These are phyloP conservation scores for Lucilia sericata DNA, from an alignment of 1,140 invertebrate species.

Conservation along the genomic window DNA sequence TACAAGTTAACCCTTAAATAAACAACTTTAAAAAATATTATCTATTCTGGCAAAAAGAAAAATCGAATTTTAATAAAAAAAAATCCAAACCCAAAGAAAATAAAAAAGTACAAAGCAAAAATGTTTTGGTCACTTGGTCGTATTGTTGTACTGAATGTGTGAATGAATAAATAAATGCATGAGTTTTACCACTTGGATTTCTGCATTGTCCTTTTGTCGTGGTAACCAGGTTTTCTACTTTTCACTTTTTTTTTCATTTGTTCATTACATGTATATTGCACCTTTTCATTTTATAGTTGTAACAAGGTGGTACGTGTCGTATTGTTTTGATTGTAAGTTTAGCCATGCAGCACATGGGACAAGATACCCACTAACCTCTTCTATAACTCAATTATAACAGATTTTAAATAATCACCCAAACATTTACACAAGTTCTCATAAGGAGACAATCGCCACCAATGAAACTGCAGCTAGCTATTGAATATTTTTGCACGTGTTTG, in stretches of 20 bases:
- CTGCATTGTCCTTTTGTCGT: slow-evolving; percentile 25
- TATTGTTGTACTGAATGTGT: background rate
- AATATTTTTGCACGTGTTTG: background rate
- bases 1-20: too few relatives aligned
- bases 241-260: background rate
- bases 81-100: too few relatives aligned
- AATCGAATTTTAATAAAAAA: too few relatives aligned
- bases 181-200: slow-evolving; percentile 34
- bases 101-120: background rate
- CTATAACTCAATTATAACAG: too few relatives aligned
- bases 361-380: too few relatives aligned
- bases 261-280: background rate
- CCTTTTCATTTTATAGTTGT: background rate
- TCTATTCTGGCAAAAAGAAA: too few relatives aligned
- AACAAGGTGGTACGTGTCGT: background rate
- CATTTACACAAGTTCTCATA: too few relatives aligned
- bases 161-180: slow-evolving; percentile 8
- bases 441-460: too few relatives aligned
- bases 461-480: background rate
- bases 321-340: too few relatives aligned
- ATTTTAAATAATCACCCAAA: too few relatives aligned
- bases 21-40: too few relatives aligned
- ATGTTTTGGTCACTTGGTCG: slow-evolving; percentile 9
- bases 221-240: background rate
- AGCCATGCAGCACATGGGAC: too few relatives aligned